Evolutionary conservation across 2,797 vertebrate species (phyloP), one percentile per base, ranked within the genome.

Genomic region (Gymnoscopelus microlampas): DNA sequence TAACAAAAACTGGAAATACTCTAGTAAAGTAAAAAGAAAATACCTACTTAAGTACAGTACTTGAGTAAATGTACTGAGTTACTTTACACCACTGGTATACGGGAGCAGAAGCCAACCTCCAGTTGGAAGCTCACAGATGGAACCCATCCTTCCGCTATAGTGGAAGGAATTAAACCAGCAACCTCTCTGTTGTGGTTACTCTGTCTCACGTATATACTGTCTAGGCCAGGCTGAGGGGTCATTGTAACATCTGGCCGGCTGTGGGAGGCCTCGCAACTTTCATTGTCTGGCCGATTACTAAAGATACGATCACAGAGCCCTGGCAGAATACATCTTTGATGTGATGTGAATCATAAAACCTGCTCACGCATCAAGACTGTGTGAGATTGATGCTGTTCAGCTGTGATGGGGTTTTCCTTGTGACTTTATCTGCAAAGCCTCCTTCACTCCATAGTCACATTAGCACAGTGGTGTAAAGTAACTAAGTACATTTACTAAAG

Each of bases 351-450:
- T 78, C 70, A 68, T 65, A 59, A 70, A 72, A 74, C 69, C 79
- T 63, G 62, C 61, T 79, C 74, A 5, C 62, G 80, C 63, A 14
- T 78, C 56, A 29, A 70, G 55, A 73, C 79, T 83, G 78, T 83
- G 78, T 58, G 60, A 80, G 68, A 51, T 70, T 77, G 86, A 85
- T 74, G 79, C 75, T 73, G 80, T 68, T 82, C 86, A 82, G 78
- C 74, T 83, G 85, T 76, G 82, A 85, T 8, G 1, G 35, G 32
- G 32, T 35, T 84, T 77, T 83, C 83, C 84, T 84, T 88, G 87
- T 90, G 83, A 82, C 72, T 78, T 82, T 81, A 84, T 89, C 87
- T 85, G 69, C 32, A 77, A 86, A 67, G 84, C 76, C 69, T 74
- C 69, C 74, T 79, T 83, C 63, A 65, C 14, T 72, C 80, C 74